Conservation (phyloP, 2,888 invertebrate genomes). For the Matsumyia berberina region DNA sequence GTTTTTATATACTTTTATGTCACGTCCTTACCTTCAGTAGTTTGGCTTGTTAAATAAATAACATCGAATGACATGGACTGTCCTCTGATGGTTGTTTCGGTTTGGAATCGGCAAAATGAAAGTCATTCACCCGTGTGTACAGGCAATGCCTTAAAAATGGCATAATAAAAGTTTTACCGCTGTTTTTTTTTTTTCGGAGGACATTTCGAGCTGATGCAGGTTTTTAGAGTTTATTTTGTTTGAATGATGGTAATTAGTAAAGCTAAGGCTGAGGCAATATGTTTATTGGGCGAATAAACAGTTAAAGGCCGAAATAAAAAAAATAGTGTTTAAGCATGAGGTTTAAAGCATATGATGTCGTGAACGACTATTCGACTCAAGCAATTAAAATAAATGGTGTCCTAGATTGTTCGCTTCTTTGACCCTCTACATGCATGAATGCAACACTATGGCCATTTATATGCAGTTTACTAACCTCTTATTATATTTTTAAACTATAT, state of each 20-base stretch:
- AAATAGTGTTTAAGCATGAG: not conserved
- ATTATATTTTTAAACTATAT: too few species aligned
- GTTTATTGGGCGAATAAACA: constrained; percentile 19
- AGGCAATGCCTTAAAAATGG: constrained; percentile 20
- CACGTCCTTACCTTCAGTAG: constrained; percentile 60
- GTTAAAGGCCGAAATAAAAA: constrained; percentile 12
- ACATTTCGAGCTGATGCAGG: constrained; percentile 22
- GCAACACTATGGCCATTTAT: too few species aligned
- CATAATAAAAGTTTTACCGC: constrained; percentile 28
- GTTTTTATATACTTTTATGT: constrained; percentile 46
- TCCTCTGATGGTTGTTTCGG: constrained; percentile 11
- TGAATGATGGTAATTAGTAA: constrained; percentile 6
- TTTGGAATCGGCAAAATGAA: constrained; percentile 24
- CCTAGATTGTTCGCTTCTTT: too few species aligned
- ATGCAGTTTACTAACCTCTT: too few species aligned
- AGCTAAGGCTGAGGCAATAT: not conserved
- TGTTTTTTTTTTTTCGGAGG: not conserved
- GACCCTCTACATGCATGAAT: too few species aligned
- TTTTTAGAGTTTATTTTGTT: not conserved
- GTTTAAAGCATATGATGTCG: too few species aligned
- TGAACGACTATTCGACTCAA: too few species aligned
- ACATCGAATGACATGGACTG: constrained; percentile 33
- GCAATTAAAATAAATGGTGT: too few species aligned
- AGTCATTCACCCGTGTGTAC: constrained; percentile 12
- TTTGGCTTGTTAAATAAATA: constrained; percentile 60